Evolutionary conservation across 1,140 invertebrate species (phyloP), one percentile per base, ranked within the genome.

Genomic region (Schlechtendalia chinensis): DNA sequence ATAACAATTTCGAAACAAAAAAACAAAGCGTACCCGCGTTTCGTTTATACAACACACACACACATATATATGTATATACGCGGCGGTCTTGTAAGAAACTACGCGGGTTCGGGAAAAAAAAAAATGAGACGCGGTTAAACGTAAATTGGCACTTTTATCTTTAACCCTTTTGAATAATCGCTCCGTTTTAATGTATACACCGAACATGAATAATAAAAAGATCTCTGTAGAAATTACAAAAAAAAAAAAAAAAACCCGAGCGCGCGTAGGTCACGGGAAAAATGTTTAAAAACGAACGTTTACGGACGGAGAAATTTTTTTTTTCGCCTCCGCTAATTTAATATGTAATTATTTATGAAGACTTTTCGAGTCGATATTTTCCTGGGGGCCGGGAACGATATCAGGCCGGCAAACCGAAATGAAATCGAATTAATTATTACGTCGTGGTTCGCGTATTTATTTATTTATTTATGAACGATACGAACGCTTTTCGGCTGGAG

Each of bases 121-220:
- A 65, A 65, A 65, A 39, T 8, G 11, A 65, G n/a, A 65, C 12
- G 32, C 17, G 63, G 32, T 39, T 65, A 4, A 39, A 65, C 63
- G n/a, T 65, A 65, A 65, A 65, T 65, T 65, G 63, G 63, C 63
- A 65, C 29, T 65, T 65, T 65, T 65, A 65, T 65, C 63, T 63
- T 32, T 61, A 65, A 65, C 63, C 63, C 32, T 22, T 65, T 65
- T 65, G 63, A 65, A 65, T 65, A 65, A 65, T 65, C 39, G 39
- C 22, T 65, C 19, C 8, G n/a, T 65, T 39, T 14, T 65, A 39
- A 39, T 39, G 8, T 39, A 39, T 8, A 39, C 32, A 39, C 32
- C 19, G 32, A 65, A 39, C 32, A 39, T 65, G n/a, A 65, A 65
- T 65, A 45, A 39, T n/a, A 12, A 39, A 65, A 5, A 63, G 39